Conservation (phyloP, 2,888 invertebrate genomes). For the Drosophila trichaetosa region DNA sequence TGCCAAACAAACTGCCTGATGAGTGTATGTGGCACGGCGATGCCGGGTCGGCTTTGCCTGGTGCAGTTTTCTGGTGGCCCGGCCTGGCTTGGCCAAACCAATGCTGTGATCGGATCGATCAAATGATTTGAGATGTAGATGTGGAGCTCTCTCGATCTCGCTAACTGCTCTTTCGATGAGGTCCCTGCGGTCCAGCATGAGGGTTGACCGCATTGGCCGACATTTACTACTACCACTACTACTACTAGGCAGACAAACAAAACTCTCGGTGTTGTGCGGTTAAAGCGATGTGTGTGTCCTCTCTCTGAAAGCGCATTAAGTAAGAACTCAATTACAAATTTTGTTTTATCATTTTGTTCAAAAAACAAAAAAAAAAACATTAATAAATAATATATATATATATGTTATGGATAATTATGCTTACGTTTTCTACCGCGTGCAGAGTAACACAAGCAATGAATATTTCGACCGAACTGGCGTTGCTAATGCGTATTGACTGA, state of each 20-base stretch:
- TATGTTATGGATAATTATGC: conserved; percentile 61
- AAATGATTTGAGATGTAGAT: conserved; percentile 64
- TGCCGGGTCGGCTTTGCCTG: conserved; percentile 24
- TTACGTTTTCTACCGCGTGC: conserved; percentile 74
- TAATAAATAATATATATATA: conserved; percentile 25
- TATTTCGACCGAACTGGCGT: conserved; percentile 57
- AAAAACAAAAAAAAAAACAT: conserved; percentile 39
- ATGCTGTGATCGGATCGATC: conserved; percentile 49
- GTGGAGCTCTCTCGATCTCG: conserved; percentile 59
- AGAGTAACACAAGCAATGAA: conserved; percentile 65
- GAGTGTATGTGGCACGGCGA: conserved; percentile 23
- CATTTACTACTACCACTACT: conserved; percentile 47
- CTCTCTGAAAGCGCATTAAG: conserved; percentile 80
- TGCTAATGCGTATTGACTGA: conserved; percentile 36
- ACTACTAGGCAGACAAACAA: conserved; percentile 70
- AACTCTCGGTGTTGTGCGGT: conserved; percentile 73
- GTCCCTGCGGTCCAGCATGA: conserved; percentile 62
- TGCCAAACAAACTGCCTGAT: conserved; percentile 23
- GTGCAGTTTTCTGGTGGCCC: conserved; percentile 60
- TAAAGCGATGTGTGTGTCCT: conserved; percentile 80
- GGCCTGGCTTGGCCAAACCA: conserved; percentile 47
- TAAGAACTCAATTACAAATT: conserved; percentile 77
- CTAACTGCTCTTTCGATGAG: conserved; percentile 69
- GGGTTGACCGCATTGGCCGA: conserved; percentile 64
- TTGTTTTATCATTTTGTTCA: conserved; percentile 60